Evolutionary conservation across 2,113 vertebrate genomes (phyloP), one percentile per base, ranked within the genome.

Genomic region (Hystrix brachyura): DNA sequence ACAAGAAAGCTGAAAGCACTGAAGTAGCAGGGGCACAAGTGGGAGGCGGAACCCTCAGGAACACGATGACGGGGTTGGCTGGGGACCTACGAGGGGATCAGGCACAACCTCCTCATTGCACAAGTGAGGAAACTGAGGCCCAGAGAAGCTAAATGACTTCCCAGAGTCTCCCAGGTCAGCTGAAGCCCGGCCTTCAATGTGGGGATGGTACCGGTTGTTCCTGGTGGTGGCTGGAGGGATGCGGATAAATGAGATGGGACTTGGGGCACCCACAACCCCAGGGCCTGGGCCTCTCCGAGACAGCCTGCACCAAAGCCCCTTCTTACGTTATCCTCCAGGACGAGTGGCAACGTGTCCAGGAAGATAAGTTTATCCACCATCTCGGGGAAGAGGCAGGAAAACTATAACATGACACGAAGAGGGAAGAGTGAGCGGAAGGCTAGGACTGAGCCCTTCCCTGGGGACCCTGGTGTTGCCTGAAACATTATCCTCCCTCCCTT

Each of bases 341-440:
- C 64, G 97, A 99, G 99, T 19, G 99, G 99, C 8, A 57, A 65
- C 0, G 97, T 96, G 92, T 99, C 99, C 98, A 99, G 97, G 69
- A 99, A 97, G 76, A 99, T 97, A 25, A 99, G 65, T 57, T 98
- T 98, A 21, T 99, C 99, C 96, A 99, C 99, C 99, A 99, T 99
- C 97, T 99, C 99, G 0, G 99, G 99, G 98, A 99, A 99, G 95
- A 99, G 53, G 19, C 99, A 98, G 87, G 98, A 98, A 93, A 99
- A 99, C 99, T 99, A 62, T 89, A 25, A 34, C 2, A 23, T 0
- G 4, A 64, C 10, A 57, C 19, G 2, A 38, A 32, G 29, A 60
- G 12, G 55, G 46, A 21, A 18, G 62, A 27, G 14, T 53, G 57
- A 86, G 11, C 1, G 5, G 43, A 27, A 7, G 62, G 14, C 1